Evolutionary conservation across 2,888 invertebrate genomes (phyloP).

Genomic region (Syrphus vitripennis): DNA sequence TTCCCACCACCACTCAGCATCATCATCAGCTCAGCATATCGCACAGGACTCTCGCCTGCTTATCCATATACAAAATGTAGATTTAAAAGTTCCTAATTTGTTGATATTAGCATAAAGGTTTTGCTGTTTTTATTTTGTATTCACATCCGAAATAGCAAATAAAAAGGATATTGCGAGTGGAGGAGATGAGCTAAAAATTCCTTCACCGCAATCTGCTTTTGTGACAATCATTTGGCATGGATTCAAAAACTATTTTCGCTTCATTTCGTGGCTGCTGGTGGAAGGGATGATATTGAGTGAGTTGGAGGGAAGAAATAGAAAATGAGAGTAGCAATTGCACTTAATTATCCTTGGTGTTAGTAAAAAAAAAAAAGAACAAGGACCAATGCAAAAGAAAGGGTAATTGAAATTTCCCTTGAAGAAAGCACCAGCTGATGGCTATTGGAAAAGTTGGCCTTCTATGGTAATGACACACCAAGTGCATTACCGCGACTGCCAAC

Average conservation of each 20-base stretch:
- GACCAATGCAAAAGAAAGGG: background rate
- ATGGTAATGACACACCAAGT: slow-evolving; percentile 53
- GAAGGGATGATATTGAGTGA: background rate
- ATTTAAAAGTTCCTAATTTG: slow-evolving; percentile 50
- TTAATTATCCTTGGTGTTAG: slow-evolving; percentile 47
- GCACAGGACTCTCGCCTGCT: background rate
- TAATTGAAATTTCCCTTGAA: slow-evolving; percentile 26
- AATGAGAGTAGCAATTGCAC: slow-evolving; percentile 30
- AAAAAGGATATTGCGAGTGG: background rate
- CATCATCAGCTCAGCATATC: background rate
- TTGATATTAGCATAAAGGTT: slow-evolving; percentile 59
- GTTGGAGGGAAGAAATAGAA: background rate
- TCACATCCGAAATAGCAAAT: slow-evolving; percentile 6
- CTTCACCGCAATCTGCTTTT: slow-evolving; percentile 25
- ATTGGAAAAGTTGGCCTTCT: slow-evolving; percentile 26
- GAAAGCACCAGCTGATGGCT: slow-evolving; percentile 28
- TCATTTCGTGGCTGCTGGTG: slow-evolving; percentile 7
- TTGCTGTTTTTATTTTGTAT: background rate
- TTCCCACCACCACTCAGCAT: background rate
- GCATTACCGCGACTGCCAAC: slow-evolving; percentile 41
- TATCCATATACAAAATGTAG: background rate
- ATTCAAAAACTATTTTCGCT: slow-evolving; percentile 56
- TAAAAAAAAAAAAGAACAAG: background rate
- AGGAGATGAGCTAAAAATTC: background rate
- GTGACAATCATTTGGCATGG: slow-evolving; percentile 48